phyloP scores from a whole-genome alignment of 2,113 vertebrate species.

The Calypte anna region DNA sequence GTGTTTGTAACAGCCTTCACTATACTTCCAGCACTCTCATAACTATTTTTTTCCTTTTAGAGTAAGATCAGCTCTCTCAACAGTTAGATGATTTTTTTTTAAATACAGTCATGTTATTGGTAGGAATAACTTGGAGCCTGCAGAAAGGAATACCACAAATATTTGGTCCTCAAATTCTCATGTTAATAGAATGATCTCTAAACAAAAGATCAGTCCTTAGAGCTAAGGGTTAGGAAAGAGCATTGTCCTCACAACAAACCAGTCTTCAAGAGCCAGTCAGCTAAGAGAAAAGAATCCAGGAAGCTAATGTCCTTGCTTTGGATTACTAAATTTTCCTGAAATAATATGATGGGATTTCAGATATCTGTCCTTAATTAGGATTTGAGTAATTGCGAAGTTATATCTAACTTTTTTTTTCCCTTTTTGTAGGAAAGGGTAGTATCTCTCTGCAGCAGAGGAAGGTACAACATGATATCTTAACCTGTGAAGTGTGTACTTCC shows the following conservation, averaged over 20 bases:
- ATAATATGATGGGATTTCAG: not conserved
- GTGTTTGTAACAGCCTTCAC: not conserved
- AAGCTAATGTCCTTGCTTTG: not conserved
- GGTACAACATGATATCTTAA: not conserved
- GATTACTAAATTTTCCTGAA: not conserved
- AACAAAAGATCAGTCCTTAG: not conserved
- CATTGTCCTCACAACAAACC: not conserved
- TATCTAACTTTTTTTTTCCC: not conserved
- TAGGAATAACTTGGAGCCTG: not conserved
- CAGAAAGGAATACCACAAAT: not conserved
- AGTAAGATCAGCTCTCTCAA: not conserved
- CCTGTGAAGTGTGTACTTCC: not conserved
- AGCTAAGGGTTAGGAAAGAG: not conserved
- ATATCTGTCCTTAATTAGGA: not conserved
- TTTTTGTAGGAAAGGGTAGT: not conserved
- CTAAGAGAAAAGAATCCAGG: not conserved
- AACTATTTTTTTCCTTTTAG: not conserved
- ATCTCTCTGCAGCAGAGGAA: not conserved
- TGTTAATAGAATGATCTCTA: not conserved
- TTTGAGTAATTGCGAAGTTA: not conserved
- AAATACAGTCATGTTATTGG: not conserved
- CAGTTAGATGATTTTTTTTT: not conserved
- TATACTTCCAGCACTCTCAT: not conserved
- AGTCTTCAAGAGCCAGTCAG: not conserved
- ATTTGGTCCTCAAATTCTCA: not conserved